Evolutionary conservation across 2,113 vertebrate genomes (phyloP), one percentile per base, ranked within the genome.

Genomic region (Protomyctophum bolini): DNA sequence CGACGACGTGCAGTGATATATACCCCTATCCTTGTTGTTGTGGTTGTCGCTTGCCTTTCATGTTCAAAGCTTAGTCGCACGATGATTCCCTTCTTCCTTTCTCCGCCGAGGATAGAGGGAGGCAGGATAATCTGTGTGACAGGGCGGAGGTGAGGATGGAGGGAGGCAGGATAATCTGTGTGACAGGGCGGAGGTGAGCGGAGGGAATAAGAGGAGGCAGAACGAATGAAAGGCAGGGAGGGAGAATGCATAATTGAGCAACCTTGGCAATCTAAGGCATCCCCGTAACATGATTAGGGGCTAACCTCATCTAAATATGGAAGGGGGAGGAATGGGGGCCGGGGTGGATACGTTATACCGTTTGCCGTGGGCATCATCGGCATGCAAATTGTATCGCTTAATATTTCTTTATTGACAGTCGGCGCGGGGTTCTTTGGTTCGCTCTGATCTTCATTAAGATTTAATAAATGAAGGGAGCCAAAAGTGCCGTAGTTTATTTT

Each of bases 171-270:
- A 72, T 88, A 87, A 90, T 91, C 86, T 86, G 81, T 86, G 82
- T 90, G 87, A 86, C 82, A 65, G 76, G 69, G 74, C 76, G 52
- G 90, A 90, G 83, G 86, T 89, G 85, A 86, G 82, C 82, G 87
- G 84, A 86, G 79, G 72, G 81, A 65, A 73, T 81, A 81, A 85
- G 77, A 84, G 85, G 80, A 75, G 84, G 84, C 81, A 81, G 80
- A 90, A 88, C 81, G 76, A 90, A 89, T 83, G 86, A 82, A 87
- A 88, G 67, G 79, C 83, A 83, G 68, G 68, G 29, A n/a, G n/a
- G n/a, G 73, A 79, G 86, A 88, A 87, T 85, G 85, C 83, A 86
- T 88, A 91, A 90, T 87, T 87, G 83, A 90, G 85, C 80, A 84
- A 84, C 88, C 87, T 85, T 87, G 85, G 87, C 83, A 68, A 90